Conservation (phyloP, 2,888 invertebrate species). For the Escarpia spicata region DNA sequence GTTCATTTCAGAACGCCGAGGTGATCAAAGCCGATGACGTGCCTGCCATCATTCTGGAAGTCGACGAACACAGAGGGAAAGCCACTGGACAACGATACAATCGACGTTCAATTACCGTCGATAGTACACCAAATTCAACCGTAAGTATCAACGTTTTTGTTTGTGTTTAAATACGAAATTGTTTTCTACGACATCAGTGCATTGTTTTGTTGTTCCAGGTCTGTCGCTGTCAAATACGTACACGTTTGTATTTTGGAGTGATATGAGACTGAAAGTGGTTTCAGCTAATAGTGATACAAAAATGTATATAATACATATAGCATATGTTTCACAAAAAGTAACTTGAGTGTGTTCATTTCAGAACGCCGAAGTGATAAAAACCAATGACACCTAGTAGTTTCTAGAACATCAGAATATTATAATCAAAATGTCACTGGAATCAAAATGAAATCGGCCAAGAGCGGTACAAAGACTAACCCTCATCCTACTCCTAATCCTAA, state of each 20-base stretch:
- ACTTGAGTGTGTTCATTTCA: neutral
- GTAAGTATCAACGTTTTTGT: neutral
- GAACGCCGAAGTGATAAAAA: neutral
- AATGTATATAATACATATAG: neutral
- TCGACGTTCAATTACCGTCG: neutral
- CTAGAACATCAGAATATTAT: too few relatives aligned
- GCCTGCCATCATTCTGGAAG: neutral
- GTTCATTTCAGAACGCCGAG: neutral
- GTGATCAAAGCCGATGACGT: neutral
- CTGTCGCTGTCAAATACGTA: neutral
- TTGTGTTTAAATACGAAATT: neutral
- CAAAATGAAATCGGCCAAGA: too few relatives aligned
- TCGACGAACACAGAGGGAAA: neutral
- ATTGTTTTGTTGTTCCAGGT: neutral
- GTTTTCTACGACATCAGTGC: too few relatives aligned
- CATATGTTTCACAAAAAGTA: neutral
- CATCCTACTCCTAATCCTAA: too few relatives aligned
- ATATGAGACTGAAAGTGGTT: too few relatives aligned
- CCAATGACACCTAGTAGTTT: neutral
- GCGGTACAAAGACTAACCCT: too few relatives aligned
- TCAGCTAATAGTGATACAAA: neutral
- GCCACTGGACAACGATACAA: neutral
- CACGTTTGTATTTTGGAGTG: too few relatives aligned
- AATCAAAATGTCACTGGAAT: too few relatives aligned
- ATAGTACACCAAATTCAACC: neutral